phyloP scores from a whole-genome alignment of 1,140 invertebrate genomes.

The Rhizoglyphus robini region DNA sequence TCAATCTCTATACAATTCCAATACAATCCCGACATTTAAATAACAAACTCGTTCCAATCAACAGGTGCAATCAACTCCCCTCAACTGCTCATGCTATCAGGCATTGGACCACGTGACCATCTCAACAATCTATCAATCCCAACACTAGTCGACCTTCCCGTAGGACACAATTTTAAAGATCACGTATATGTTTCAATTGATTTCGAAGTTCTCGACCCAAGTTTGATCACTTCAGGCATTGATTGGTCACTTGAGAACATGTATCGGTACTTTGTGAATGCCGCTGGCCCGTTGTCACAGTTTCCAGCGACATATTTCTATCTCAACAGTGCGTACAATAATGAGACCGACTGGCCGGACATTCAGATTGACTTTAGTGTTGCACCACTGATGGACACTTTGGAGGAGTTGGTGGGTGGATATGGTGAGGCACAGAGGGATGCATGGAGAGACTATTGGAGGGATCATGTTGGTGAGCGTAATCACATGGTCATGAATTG shows the following conservation, averaged over 20 bases:
- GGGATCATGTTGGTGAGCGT: constrained; percentile 6
- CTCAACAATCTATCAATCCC: constrained; percentile 22
- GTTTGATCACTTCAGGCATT: constrained; percentile 1
- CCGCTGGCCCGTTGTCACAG: constrained; percentile 7
- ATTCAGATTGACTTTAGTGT: constrained; percentile 15
- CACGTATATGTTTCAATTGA: constrained; percentile 2
- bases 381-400: constrained; percentile 1
- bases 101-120: constrained; percentile 30
- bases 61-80: no score
- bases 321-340: constrained; percentile 1
- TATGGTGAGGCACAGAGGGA: not conserved
- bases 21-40: no score
- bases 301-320: not conserved
- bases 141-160: constrained; percentile 8
- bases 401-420: not conserved
- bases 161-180: constrained; percentile 20
- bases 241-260: constrained; percentile 13
- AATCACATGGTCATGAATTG: constrained; percentile 32
- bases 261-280: constrained; percentile 4
- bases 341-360: constrained; percentile 51
- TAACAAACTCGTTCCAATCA: no score
- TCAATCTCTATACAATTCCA: no score
- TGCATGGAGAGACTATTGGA: constrained; percentile 10
- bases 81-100: no score
- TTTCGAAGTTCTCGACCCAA: not conserved